Evolutionary conservation across 2,113 vertebrate species (phyloP).

Genomic region (Calcarius ornatus): DNA sequence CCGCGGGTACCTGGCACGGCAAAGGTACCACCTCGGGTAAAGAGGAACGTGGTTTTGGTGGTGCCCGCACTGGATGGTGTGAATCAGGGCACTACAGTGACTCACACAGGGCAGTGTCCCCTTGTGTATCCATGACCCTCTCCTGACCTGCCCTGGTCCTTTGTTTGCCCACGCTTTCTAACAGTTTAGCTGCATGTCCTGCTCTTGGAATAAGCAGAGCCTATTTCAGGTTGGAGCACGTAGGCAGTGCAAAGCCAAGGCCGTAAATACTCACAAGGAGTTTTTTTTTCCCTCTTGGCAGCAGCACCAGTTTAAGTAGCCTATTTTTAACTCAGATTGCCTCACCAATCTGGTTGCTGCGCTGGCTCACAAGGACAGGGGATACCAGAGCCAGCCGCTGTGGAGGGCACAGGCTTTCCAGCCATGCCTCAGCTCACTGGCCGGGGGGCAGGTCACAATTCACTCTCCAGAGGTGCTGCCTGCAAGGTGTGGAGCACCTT

Average conservation of each 20-base stretch:
- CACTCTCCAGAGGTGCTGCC: fast-evolving
- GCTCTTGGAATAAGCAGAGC: neutral
- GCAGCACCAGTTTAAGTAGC: constrained; percentile 45
- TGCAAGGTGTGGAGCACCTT: neutral
- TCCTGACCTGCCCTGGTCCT: neutral
- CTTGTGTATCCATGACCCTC: neutral
- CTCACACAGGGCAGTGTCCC: neutral
- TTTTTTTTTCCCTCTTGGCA: neutral
- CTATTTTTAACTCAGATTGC: constrained; percentile 55
- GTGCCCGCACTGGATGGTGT: neutral
- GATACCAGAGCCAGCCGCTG: neutral
- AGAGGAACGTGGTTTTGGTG: fast-evolving
- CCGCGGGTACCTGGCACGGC: constrained; percentile 81
- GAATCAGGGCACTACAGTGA: neutral
- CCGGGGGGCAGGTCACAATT: fast-evolving
- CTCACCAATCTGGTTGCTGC: neutral
- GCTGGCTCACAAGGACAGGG: neutral
- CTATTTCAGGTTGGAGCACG: constrained; percentile 50
- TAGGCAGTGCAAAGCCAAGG: constrained; percentile 37
- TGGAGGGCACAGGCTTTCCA: neutral
- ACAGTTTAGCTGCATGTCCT: neutral
- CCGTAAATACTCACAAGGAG: neutral
- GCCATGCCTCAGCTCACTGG: neutral
- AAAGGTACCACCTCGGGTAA: constrained; percentile 63
- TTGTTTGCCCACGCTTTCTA: neutral